Conservation (phyloP, 2,113 vertebrate genomes). For the Alethe castanea region DNA sequence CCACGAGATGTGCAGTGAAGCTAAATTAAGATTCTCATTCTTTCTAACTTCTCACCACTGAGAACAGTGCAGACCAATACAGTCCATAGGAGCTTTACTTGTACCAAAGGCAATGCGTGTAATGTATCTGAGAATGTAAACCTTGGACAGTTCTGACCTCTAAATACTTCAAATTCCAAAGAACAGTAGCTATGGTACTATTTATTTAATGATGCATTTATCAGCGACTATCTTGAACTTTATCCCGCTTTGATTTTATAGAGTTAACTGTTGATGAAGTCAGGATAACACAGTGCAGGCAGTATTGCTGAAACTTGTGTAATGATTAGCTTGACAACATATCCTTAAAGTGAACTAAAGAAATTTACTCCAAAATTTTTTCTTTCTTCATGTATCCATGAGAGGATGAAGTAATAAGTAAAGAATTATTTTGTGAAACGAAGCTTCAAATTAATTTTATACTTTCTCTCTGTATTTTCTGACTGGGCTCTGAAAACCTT, state of each 20-base stretch:
- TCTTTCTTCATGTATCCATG: not conserved
- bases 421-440: not conserved
- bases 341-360: slow-evolving; percentile 14
- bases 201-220: slow-evolving; percentile 28
- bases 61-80: not conserved
- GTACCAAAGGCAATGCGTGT: not conserved
- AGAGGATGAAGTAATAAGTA: not conserved
- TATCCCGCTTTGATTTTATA: slow-evolving; percentile 64
- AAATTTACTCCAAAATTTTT: not conserved
- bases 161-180: slow-evolving; percentile 59
- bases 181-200: slow-evolving; percentile 51
- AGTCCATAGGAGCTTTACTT: not conserved
- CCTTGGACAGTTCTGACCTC: slow-evolving; percentile 37
- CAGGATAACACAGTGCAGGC: not conserved
- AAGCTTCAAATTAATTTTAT: not conserved
- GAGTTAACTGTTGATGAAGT: slow-evolving; percentile 65
- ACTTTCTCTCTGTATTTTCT: not conserved
- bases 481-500: not conserved
- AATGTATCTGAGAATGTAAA: slow-evolving; percentile 14
- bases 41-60: not conserved
- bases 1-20: not conserved
- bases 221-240: slow-evolving; percentile 71
- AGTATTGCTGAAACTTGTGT: not conserved
- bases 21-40: not conserved
- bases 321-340: slow-evolving; percentile 45